Conservation (phyloP, 1,140 invertebrate species). For the Drosophila baimaii region DNA sequence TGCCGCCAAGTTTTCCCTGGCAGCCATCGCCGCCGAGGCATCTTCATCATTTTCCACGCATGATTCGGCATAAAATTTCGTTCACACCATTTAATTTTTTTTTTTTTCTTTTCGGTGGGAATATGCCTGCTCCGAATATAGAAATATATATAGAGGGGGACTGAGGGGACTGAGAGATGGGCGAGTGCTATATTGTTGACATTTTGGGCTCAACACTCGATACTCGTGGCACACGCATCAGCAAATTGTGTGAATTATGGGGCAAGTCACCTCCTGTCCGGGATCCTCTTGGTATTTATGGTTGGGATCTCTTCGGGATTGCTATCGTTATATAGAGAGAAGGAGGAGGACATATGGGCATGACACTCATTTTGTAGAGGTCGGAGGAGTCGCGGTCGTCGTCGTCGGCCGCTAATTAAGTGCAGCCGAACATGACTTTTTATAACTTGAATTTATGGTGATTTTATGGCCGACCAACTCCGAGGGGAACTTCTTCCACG, state of each 20-base stretch:
- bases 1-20: constrained; percentile 9
- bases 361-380: constrained; percentile 63
- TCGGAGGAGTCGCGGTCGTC: constrained; percentile 17
- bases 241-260: constrained; percentile 76
- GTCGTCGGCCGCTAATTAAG: constrained; percentile 69
- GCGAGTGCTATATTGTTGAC: constrained; percentile 70
- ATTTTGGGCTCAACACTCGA: constrained; percentile 65
- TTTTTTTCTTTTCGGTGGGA: constrained; percentile 10
- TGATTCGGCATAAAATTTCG: constrained; percentile 82
- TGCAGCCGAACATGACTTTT: constrained; percentile 81
- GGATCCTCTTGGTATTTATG: constrained; percentile 21
- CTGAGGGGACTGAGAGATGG: not conserved
- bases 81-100: constrained; percentile 80
- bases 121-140: constrained; percentile 23
- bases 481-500: constrained; percentile 15
- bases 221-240: constrained; percentile 56
- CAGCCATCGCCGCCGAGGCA: constrained; percentile 38
- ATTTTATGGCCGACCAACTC: constrained; percentile 66
- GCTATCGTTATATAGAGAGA: constrained; percentile 2
- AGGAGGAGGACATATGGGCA: constrained; percentile 54
- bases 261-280: constrained; percentile 1
- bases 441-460: constrained; percentile 82
- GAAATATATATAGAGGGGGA: constrained; percentile 8
- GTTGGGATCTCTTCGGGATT: not conserved
- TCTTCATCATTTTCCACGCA: constrained; percentile 80